Evolutionary conservation across 1,140 invertebrate genomes (phyloP).

Genomic region (Saccostrea cuccullata): DNA sequence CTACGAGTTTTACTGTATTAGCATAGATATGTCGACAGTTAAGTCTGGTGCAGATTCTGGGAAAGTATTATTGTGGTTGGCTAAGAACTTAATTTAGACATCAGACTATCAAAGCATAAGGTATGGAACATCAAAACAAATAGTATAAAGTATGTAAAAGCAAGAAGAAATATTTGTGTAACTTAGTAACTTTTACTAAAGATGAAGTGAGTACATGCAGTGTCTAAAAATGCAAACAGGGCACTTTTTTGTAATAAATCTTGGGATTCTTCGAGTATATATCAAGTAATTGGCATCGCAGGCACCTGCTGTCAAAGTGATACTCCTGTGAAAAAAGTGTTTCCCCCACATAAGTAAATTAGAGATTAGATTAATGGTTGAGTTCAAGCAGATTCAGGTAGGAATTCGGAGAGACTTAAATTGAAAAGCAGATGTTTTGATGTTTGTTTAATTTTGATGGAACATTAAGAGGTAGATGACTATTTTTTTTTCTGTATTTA

Average conservation of each 20-base stretch:
- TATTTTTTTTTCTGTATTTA: background rate
- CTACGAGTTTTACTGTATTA: no score
- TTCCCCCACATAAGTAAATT: background rate
- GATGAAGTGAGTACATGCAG: no score
- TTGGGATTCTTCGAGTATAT: background rate
- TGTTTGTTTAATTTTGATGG: background rate
- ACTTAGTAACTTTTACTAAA: no score
- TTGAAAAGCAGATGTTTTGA: slow-evolving; percentile 20
- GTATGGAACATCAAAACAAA: background rate
- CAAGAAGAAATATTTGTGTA: no score
- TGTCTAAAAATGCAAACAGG: background rate
- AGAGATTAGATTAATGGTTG: slow-evolving; percentile 10
- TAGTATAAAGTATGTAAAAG: background rate
- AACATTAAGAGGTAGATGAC: background rate
- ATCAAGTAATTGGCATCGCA: background rate
- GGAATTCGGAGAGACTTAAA: background rate
- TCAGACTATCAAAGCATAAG: background rate
- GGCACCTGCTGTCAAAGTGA: background rate
- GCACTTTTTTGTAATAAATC: background rate
- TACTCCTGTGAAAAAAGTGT: slow-evolving; percentile 3
- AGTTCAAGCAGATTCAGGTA: background rate
- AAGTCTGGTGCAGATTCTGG: background rate
- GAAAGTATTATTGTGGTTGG: background rate
- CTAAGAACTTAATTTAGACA: background rate
- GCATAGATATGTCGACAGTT: no score